Conservation (phyloP, 2,888 invertebrate species). For the Pristionchus mayeri region DNA sequence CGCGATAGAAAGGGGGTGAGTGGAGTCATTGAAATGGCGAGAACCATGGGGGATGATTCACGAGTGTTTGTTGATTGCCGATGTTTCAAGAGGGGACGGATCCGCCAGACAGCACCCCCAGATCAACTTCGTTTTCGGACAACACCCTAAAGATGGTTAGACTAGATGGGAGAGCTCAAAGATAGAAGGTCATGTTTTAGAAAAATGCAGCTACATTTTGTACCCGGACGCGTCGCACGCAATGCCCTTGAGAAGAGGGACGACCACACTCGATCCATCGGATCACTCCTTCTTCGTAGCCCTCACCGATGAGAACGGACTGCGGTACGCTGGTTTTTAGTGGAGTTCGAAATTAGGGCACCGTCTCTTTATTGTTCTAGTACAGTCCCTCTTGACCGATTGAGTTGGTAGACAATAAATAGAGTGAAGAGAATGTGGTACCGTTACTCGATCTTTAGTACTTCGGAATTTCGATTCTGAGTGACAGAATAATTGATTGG, state of each 20-base stretch:
- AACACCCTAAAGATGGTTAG: background rate
- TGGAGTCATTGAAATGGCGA: background rate
- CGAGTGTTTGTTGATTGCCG: background rate
- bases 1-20: background rate
- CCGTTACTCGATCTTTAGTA: no score
- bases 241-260: background rate
- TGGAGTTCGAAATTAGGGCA: no score
- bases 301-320: background rate
- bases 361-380: no score
- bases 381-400: no score
- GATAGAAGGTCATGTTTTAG: background rate
- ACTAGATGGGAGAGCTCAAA: background rate
- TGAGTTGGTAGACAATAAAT: no score
- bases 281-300: slow-evolving; percentile 30
- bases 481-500: background rate
- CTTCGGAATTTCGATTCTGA: no score
- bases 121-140: background rate
- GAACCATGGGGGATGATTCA: background rate
- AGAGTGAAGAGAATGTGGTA: no score
- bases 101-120: background rate
- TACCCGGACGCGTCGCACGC: background rate
- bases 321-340: no score
- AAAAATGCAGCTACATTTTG: background rate
- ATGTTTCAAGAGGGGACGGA: background rate
- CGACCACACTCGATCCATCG: background rate